Evolutionary conservation across 2,797 vertebrate genomes (phyloP).

Genomic region (Spea hammondii): DNA sequence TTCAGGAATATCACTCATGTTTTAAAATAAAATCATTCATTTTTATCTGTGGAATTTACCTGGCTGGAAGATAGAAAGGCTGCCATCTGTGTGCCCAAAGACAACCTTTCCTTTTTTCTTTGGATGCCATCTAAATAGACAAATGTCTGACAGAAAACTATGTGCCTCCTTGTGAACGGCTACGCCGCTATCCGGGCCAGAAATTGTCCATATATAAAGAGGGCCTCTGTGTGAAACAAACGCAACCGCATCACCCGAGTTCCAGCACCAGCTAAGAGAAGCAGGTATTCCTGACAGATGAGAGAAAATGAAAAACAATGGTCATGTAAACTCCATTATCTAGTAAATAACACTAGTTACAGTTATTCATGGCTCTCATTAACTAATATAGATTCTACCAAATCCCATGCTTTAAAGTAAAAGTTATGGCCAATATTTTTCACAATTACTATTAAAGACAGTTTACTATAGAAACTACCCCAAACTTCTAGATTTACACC

Average conservation of each 20-base stretch:
- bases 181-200: slow-evolving; percentile 79
- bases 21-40: no score
- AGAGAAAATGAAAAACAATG: not conserved
- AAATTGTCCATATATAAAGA: slow-evolving; percentile 85
- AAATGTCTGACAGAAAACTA: slow-evolving; percentile 91
- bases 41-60: slow-evolving; percentile 66
- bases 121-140: slow-evolving; percentile 91
- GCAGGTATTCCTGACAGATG: slow-evolving; percentile 78
- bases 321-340: no score
- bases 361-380: not conserved
- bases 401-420: no score
- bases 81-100: slow-evolving; percentile 94
- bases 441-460: no score
- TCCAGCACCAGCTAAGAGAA: slow-evolving; percentile 93
- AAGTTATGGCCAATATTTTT: no score
- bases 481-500: no score
- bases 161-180: slow-evolving; percentile 89
- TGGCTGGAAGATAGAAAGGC: slow-evolving; percentile 91
- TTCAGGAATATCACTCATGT: not conserved
- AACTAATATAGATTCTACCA: no score
- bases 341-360: not conserved
- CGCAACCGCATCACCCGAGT: slow-evolving; percentile 77
- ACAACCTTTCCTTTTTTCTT: slow-evolving; percentile 85
- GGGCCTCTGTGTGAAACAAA: slow-evolving; percentile 91
- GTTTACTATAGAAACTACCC: no score